phyloP scores from a whole-genome alignment of 2,888 invertebrate genomes.

The Hoplodrina ambigua region DNA sequence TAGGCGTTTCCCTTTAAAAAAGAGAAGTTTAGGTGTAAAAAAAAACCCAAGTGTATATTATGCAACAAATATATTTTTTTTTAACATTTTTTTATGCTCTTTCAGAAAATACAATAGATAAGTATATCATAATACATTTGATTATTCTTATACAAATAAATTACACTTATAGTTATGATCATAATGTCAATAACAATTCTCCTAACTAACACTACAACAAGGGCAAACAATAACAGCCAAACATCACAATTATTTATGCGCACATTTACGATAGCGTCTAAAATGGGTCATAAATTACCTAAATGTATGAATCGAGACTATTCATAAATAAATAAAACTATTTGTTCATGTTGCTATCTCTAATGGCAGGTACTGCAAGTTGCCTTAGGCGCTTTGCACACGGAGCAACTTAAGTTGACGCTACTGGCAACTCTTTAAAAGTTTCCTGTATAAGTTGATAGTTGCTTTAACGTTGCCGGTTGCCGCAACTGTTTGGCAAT shows the following conservation, averaged over 20 bases:
- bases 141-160: conserved; percentile 33
- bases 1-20: too few relatives aligned
- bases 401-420: too few relatives aligned
- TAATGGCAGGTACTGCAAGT: conserved; percentile 1
- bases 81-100: conserved; percentile 71
- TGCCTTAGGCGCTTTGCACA: too few relatives aligned
- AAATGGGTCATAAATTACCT: conserved; percentile 13
- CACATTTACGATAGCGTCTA: conserved; percentile 36
- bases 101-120: conserved; percentile 69
- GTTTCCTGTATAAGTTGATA: too few relatives aligned
- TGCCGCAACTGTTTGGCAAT: too few relatives aligned
- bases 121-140: conserved; percentile 50
- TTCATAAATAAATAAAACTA: conserved; percentile 10
- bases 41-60: conserved; percentile 41
- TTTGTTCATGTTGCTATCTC: conserved; percentile 40
- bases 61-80: conserved; percentile 72
- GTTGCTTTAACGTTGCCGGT: too few relatives aligned
- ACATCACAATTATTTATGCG: conserved; percentile 64
- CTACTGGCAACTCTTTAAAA: too few relatives aligned
- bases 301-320: conserved; percentile 1
- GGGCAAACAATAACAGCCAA: conserved; percentile 63
- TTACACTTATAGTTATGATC: conserved; percentile 19
- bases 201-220: conserved; percentile 32
- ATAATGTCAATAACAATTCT: conserved; percentile 30
- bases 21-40: conserved; percentile 2